phyloP scores from a whole-genome alignment of 2,888 invertebrate species.

The Galeruca laticollis region DNA sequence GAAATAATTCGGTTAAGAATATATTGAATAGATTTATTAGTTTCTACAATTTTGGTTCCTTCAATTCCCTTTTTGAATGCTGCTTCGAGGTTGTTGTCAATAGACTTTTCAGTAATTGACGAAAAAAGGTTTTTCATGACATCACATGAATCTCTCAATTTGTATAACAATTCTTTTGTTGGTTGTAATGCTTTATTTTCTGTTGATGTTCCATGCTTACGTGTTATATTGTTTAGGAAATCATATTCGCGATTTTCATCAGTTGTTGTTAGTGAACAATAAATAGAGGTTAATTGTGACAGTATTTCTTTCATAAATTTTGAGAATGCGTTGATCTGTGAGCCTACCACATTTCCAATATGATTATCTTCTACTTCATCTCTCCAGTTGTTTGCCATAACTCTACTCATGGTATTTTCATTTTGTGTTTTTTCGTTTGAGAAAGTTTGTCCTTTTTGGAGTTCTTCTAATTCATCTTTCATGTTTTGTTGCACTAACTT shows the following conservation, averaged over 20 bases:
- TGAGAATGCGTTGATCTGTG: neutral
- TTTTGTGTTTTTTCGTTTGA: neutral
- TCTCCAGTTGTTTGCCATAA: neutral
- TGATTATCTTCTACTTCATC: neutral
- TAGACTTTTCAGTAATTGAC: neutral
- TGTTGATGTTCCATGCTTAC: neutral
- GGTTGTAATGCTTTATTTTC: neutral
- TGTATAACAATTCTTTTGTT: neutral
- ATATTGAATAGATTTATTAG: neutral
- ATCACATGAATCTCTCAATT: conserved; percentile 7
- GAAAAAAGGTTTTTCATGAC: conserved; percentile 1
- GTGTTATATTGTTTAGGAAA: neutral
- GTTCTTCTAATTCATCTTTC: conserved; percentile 7
- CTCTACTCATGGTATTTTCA: neutral
- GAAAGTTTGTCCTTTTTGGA: neutral
- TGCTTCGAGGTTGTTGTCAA: neutral
- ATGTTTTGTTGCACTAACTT: neutral
- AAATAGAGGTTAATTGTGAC: neutral
- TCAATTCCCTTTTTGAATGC: neutral
- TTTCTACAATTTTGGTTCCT: neutral
- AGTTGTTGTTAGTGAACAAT: neutral
- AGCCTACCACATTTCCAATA: neutral
- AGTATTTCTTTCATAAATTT: conserved; percentile 6
- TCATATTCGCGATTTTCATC: neutral
- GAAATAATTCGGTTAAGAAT: neutral